Base-by-base conservation (phyloP, 2,888 invertebrate genomes). In the Drosophila pseudotalamancana region DNA sequence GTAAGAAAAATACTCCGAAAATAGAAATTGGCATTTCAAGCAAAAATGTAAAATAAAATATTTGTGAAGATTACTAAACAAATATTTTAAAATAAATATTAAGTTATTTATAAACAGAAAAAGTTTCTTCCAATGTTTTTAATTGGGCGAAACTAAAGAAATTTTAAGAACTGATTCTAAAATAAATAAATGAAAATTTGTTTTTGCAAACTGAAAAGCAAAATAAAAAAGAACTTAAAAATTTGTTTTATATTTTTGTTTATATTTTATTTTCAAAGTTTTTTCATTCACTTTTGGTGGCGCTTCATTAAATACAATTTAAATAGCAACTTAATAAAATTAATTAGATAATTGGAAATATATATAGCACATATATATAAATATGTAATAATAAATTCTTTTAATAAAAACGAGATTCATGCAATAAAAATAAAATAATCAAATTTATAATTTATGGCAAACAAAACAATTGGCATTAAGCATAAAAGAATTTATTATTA, bases 401-500 rank as follows among this genome's bases (percentile, higher is more conserved):
- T 31, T 25, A 53, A 69, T 73, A 49, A 84, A 84, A n/a, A 87
- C 80, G 74, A 77, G 65, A 72, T 77, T 77, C 70, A 68, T 77
- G 80, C 71, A 56, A 43, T 56, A 57, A 66, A 78, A 69, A 83
- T 73, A 68, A 77, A 62, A 65, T 35, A 39, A 61, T 53, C 57
- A 45, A 56, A 71, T 63, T 25, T 59, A 60, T 49, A 75, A 53
- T 66, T 61, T 49, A 73, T 66, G 62, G 65, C 72, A 79, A 83
- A 79, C 77, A 83, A 77, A 89, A 83, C 83, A 88, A 79, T 53
- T 72, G 66, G 59, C 72, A 54, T 67, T 71, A 57, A 70, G 62
- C 69, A 70, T 76, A 66, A 70, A 60, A 59, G 19, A 62, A 43
- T 76, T 60, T 64, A 57, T 76, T 59, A 56, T 27, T 34, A 35